A percentile compares a stretch with the other conserved stretches of the same genome.
Conservation (phyloP, 1,140 invertebrate species). For the Anastrepha ludens region DNA sequence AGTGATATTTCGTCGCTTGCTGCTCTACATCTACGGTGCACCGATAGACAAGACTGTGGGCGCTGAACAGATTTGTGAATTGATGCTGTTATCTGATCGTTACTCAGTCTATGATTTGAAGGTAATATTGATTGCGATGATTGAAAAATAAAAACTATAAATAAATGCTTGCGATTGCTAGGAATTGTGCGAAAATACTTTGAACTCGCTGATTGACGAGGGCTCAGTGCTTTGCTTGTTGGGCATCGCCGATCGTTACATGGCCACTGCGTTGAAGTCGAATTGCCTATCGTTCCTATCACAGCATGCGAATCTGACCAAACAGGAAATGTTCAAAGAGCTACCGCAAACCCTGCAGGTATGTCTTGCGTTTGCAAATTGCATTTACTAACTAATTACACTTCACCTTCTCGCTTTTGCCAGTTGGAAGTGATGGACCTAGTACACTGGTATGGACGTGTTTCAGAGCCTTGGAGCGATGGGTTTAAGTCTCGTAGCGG, state of each 20-base stretch:
- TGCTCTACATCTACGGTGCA: constrained; percentile 81
- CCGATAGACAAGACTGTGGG: constrained; percentile 75
- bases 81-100: constrained; percentile 78
- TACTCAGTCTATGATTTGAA: constrained; percentile 71
- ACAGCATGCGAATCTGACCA: constrained; percentile 78
- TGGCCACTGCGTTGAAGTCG: constrained; percentile 78
- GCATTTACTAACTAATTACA: constrained; percentile 1
- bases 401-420: background rate
- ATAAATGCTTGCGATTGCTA: constrained; percentile 64
- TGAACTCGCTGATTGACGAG: constrained; percentile 78
- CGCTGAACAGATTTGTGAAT: constrained; percentile 80
- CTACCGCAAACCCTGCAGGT: constrained; percentile 79
- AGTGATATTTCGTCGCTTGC: constrained; percentile 78
- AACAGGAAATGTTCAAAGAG: constrained; percentile 80
- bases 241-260: constrained; percentile 81
- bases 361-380: background rate
- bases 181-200: constrained; percentile 78
- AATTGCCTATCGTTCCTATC: constrained; percentile 77
- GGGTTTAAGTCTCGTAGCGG: constrained; percentile 66
- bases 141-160: too few species aligned
- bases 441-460: constrained; percentile 70
- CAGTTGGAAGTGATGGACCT: constrained; percentile 71
- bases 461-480: constrained; percentile 70
- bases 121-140: constrained; percentile 55
- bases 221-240: constrained; percentile 81